phyloP scores from a whole-genome alignment of 2,797 vertebrate genomes.

The Orientallactaga sibirica region DNA sequence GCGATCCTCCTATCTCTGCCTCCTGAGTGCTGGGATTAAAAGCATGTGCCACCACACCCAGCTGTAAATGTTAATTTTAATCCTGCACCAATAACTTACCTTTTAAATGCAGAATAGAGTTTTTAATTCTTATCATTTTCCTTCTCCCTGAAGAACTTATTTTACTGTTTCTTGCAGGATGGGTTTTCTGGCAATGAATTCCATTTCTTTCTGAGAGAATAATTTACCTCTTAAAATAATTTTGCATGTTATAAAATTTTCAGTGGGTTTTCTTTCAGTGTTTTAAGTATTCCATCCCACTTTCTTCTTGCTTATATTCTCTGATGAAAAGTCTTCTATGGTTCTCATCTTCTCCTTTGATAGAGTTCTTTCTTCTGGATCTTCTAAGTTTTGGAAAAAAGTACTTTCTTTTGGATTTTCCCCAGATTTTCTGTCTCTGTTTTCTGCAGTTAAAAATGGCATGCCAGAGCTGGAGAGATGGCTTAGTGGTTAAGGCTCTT shows the following conservation, averaged over 20 bases:
- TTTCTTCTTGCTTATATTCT: background rate
- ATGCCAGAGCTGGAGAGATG: no score
- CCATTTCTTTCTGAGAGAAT: background rate
- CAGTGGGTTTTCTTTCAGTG: background rate
- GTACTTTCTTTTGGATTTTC: background rate
- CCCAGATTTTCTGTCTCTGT: background rate
- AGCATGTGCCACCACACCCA: no score
- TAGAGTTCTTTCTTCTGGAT: background rate
- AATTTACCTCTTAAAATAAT: background rate
- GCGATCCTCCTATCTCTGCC: no score
- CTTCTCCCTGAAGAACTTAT: background rate
- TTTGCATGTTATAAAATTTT: background rate
- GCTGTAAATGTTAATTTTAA: background rate
- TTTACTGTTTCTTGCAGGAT: background rate
- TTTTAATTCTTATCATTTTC: background rate
- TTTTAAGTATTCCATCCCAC: background rate
- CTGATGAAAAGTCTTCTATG: background rate
- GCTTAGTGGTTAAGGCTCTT: no score
- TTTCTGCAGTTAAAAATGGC: background rate
- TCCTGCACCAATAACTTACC: background rate
- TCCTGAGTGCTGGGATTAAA: no score
- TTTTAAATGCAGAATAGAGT: background rate
- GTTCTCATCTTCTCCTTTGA: background rate
- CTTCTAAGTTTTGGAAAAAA: no score
- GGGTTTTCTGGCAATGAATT: background rate